A percentile compares a stretch with the other conserved stretches of the same genome.
Evolutionary conservation across 2,797 vertebrate species (phyloP).

Genomic region (Chaunax sp.): DNA sequence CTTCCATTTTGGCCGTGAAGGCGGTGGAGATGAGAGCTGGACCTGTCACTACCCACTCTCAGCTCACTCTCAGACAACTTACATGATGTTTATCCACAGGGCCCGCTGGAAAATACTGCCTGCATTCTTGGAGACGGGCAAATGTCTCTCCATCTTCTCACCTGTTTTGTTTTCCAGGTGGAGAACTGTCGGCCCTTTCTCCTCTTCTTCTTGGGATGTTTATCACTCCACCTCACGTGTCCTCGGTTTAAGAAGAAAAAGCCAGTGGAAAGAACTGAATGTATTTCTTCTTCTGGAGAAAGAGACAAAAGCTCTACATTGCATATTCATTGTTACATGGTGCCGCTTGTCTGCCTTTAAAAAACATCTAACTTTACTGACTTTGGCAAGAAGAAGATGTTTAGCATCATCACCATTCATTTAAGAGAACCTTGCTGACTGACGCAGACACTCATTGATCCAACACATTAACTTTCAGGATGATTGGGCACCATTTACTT

Average conservation of each 20-base stretch:
- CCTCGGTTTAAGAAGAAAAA: slow-evolving; percentile 24
- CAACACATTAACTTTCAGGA: slow-evolving; percentile 37
- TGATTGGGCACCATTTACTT: slow-evolving; percentile 18
- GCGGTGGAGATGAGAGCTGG: slow-evolving; percentile 43
- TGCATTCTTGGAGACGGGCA: slow-evolving; percentile 47
- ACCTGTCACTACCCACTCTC: slow-evolving; percentile 55
- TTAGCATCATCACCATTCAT: slow-evolving; percentile 32
- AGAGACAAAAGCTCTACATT: slow-evolving; percentile 36
- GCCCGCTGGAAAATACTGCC: slow-evolving; percentile 65
- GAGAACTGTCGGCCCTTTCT: slow-evolving; percentile 27
- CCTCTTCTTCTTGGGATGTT: slow-evolving; percentile 22
- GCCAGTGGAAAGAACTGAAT: slow-evolving; percentile 26
- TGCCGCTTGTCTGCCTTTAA: slow-evolving; percentile 10
- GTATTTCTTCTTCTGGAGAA: slow-evolving; percentile 28
- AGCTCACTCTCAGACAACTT: slow-evolving; percentile 36
- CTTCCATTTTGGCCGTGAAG: slow-evolving; percentile 56
- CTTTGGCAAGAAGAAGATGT: slow-evolving; percentile 35
- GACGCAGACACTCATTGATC: slow-evolving; percentile 41
- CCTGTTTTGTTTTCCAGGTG: slow-evolving; percentile 72
- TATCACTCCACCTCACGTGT: slow-evolving; percentile 33
- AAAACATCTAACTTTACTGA: slow-evolving; percentile 35
- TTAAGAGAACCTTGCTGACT: slow-evolving; percentile 21
- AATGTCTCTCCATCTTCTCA: slow-evolving; percentile 45
- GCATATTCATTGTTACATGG: slow-evolving; percentile 27
- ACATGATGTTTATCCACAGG: slow-evolving; percentile 56